Percentiles rank a stretch among this genome's conserved stretches.
phyloP scores from a whole-genome alignment of 2,113 vertebrate species.

The Pristiophorus japonicus region DNA sequence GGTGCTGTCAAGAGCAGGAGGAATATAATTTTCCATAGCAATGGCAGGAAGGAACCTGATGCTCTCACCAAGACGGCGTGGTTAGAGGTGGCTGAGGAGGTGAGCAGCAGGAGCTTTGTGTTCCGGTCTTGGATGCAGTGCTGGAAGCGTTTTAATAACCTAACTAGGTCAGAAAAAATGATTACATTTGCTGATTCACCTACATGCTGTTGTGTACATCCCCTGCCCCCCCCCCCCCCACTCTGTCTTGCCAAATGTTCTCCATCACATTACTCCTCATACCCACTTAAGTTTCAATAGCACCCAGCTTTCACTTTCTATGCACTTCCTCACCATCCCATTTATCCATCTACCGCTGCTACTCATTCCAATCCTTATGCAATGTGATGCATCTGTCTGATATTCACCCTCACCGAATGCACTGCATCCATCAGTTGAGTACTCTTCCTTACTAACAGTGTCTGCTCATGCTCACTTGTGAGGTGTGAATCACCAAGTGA shows the following conservation, averaged over 20 bases:
- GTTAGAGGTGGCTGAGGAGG: neutral
- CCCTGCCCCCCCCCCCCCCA: neutral
- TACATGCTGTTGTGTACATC: neutral
- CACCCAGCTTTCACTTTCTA: neutral
- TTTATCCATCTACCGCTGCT: neutral
- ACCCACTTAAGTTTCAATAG: neutral
- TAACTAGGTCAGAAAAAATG: neutral
- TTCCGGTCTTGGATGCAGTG: neutral
- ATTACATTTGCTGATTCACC: neutral
- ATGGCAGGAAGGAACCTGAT: neutral
- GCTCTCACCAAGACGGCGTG: neutral
- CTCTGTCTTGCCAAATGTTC: neutral
- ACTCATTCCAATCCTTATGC: neutral
- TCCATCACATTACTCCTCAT: neutral
- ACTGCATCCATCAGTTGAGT: neutral
- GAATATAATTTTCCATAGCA: neutral
- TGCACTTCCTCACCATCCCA: neutral
- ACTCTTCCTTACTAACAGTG: too few species aligned
- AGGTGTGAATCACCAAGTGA: too few species aligned
- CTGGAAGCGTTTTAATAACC: neutral
- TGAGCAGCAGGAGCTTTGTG: neutral
- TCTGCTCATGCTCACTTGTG: too few species aligned
- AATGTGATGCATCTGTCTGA: neutral
- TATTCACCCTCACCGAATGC: neutral
- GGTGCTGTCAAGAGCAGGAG: neutral